Base-by-base conservation (phyloP, 1,140 invertebrate genomes). In the Listronotus oregonensis region DNA sequence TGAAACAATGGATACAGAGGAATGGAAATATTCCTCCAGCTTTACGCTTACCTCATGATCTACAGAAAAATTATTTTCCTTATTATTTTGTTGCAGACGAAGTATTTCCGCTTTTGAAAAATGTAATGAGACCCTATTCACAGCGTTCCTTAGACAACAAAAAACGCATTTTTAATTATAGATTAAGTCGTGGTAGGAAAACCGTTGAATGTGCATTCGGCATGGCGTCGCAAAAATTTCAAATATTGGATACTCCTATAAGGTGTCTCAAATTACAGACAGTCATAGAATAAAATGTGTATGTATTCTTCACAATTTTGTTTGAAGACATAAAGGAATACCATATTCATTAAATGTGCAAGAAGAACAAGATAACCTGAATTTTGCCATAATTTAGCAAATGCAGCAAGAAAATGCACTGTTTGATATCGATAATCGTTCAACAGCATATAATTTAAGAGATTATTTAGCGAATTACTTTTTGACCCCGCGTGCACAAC, bases 41-140 rank as follows among this genome's bases (percentile, higher is more conserved):
- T 6, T n/a, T n/a, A n/a, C 9, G 3, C 10, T 12, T 11, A 7
- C 5, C 6, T 49, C 6, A 32, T 61, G 34, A 18, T 6, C 15
- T 11, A 42, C 32, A 32, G 51, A 42, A 47, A 51, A 50, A n/a
- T 5, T 51, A 31, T 5, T 69, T 73, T 21, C 80, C 80, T n/a
- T 76, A 73, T 64, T 75, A 79, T 39, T 77, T 83, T 71, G 71
- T 81, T 21, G 81, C 74, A 40, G 80, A 83, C 74, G 78, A 77
- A 58, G 79, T 78, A 31, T 84, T 83, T 72, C 69, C 76, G 42
- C 64, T 82, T 18, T 71, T 62, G 44, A 15, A 43, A 31, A 73
- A 77, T 61, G 61, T 83, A 52, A 79, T 83, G 78, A 27, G 8
- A 31, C 27, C 40, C 34, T 50, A 63, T 15, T n/a, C 21, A 37